Base-by-base conservation (phyloP, 2,888 invertebrate species). In the Brachyopa scutellaris region DNA sequence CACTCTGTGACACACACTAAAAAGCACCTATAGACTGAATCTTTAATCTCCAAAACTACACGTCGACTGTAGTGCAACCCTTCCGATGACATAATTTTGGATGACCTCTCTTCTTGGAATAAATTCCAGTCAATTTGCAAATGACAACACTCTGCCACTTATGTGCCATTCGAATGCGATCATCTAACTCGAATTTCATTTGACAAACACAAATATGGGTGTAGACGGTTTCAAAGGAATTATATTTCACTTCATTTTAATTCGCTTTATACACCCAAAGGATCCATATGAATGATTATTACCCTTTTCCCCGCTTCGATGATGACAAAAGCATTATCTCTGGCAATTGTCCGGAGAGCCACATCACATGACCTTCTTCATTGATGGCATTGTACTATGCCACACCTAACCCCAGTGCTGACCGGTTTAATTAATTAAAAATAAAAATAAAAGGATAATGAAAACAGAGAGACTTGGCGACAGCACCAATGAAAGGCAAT, bases 381-480 rank as follows among this genome's bases (percentile, higher is more conserved):
- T 42, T 66, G 55, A 47, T 31, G 19, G 15, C 38, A 73, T 80
- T 80, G 62, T 74, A 74, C 49, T 57, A 7, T 59, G 64, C 59
- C 80, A 70, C 80, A 64, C 80, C 64, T 53, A 51, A 11, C 59
- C 42, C 42, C 51, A 36, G 7, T 40, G 23, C 40, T 42, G 55
- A 45, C 53, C 69, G 53, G 47, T 51, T 76, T 62, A 76, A 73
- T 80, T 80, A 74, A 79, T 73, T 67, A 67, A 67, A 67, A 59
- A 26, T n/a, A 47, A 57, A 40, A 74, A 40, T 51, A 62, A 57
- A 47, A 40, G 33, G 19, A 55, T 45, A 26, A 57, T 45, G 19
- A 33, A 66, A 59, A 15, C 1, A 38, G 6, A 40, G 47, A 47
- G 31, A 23, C 33, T 29, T 53, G 57, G 42, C 38, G 59, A 72